Percentiles rank a stretch among this genome's conserved stretches.
Conservation (phyloP, 92 coral and sea anemone species). For the Phenganax stokvisi region DNA sequence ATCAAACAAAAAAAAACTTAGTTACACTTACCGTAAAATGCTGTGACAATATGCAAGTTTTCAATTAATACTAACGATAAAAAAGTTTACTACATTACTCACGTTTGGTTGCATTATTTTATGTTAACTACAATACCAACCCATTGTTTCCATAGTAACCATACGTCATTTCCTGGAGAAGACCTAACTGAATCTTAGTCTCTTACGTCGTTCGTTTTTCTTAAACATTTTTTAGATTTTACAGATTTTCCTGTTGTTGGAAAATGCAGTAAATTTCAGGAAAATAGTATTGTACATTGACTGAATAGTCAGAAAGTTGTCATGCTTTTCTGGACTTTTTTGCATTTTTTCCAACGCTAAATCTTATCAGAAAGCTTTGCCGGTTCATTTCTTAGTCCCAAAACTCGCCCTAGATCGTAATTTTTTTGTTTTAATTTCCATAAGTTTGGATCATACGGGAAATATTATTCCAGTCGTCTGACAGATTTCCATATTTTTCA, state of each 20-base stretch:
- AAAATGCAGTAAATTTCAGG: background rate
- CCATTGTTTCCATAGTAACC: background rate
- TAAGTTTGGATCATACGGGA: slow-evolving; percentile 43
- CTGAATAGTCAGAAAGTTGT: background rate
- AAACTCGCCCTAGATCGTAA: background rate
- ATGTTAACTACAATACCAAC: background rate
- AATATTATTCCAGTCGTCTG: slow-evolving; percentile 6
- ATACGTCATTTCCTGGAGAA: slow-evolving; percentile 18
- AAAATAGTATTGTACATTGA: no score
- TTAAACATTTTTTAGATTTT: background rate
- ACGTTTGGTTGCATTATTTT: no score
- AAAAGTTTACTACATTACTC: no score
- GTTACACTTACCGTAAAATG: no score
- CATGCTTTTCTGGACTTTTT: background rate
- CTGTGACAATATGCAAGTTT: no score
- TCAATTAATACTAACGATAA: no score
- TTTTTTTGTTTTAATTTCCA: slow-evolving; percentile 10
- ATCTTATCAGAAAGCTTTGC: background rate
- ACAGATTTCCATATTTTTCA: background rate
- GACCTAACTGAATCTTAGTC: background rate
- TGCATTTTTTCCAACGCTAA: background rate
- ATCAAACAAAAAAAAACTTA: no score
- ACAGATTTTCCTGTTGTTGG: background rate
- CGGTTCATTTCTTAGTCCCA: background rate
- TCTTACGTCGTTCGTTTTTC: slow-evolving; percentile 4